Percentiles rank a stretch among this genome's conserved stretches.
These are phyloP conservation scores for Betta splendens DNA, from an alignment of 2,797 vertebrate species.

Conservation along the genomic window DNA sequence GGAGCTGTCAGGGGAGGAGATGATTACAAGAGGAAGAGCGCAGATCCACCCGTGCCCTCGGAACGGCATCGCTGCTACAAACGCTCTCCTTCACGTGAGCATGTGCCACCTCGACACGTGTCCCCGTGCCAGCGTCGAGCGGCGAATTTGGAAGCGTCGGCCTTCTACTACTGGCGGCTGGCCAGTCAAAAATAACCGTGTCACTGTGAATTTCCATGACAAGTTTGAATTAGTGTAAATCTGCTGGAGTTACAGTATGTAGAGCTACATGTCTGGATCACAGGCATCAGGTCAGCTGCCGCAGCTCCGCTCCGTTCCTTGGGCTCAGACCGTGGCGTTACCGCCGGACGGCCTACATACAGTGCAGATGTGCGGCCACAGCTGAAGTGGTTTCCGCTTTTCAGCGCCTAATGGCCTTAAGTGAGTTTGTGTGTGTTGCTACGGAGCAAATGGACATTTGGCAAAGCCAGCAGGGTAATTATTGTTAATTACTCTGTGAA, in stretches of 20 bases:
- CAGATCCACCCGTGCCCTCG: constrained; percentile 17
- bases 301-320: no score
- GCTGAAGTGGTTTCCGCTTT: constrained; percentile 45
- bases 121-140: no score
- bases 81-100: constrained; percentile 16
- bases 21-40: constrained; percentile 28
- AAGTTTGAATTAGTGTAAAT: constrained; percentile 9
- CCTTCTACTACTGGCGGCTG: constrained; percentile 9
- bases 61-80: constrained; percentile 26
- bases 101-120: constrained; percentile 1
- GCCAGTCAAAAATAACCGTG: constrained; percentile 20
- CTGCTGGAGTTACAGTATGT: no score
- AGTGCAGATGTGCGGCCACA: constrained; percentile 46
- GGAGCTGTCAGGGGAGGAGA: constrained; percentile 11
- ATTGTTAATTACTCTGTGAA: constrained; percentile 76
- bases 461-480: constrained; percentile 72
- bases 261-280: no score
- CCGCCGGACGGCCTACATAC: background rate
- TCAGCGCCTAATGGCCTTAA: constrained; percentile 38
- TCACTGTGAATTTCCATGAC: background rate
- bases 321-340: constrained; percentile 16
- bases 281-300: no score
- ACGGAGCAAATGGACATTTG: constrained; percentile 70
- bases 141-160: constrained; percentile 11
- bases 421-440: constrained; percentile 44